Percentiles rank a stretch among this genome's conserved stretches.
Conservation (phyloP, 2,888 invertebrate species). For the Tenthredo notha region DNA sequence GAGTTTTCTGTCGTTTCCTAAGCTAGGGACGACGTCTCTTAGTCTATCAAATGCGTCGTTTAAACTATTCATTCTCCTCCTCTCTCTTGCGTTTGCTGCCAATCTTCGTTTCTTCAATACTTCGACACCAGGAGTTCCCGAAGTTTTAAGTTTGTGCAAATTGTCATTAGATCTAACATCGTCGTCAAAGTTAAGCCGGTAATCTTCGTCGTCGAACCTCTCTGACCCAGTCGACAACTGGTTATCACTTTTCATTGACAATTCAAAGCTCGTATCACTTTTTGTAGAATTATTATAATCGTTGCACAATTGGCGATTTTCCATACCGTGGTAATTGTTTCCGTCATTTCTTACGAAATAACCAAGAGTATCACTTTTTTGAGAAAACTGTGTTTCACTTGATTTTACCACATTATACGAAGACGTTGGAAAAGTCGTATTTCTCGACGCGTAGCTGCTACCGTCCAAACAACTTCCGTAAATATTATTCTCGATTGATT, state of each 20-base stretch:
- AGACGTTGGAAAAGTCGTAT: neutral
- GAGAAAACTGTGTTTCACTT: conserved; percentile 4
- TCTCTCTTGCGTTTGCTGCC: conserved; percentile 88
- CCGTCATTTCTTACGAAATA: neutral
- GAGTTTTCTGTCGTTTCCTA: conserved; percentile 85
- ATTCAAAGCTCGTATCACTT: neutral
- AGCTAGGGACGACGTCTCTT: conserved; percentile 85
- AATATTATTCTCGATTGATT: neutral
- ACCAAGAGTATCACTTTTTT: conserved; percentile 9
- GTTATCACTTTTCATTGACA: conserved; percentile 33
- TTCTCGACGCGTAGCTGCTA: neutral
- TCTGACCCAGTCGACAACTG: neutral
- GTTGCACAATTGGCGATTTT: neutral
- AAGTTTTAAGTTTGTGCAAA: conserved; percentile 68
- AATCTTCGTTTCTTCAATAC: conserved; percentile 83
- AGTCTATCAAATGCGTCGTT: conserved; percentile 87
- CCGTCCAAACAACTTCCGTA: neutral
- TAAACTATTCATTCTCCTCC: conserved; percentile 86
- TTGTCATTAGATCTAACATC: conserved; percentile 64
- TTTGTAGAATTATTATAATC: neutral
- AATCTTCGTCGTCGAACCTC: conserved; percentile 30
- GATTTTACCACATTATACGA: neutral
- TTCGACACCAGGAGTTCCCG: conserved; percentile 72
- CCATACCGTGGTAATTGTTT: neutral
- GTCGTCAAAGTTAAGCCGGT: conserved; percentile 17